Conservation (phyloP, 2,888 invertebrate genomes). For the Drosophila koepferae region DNA sequence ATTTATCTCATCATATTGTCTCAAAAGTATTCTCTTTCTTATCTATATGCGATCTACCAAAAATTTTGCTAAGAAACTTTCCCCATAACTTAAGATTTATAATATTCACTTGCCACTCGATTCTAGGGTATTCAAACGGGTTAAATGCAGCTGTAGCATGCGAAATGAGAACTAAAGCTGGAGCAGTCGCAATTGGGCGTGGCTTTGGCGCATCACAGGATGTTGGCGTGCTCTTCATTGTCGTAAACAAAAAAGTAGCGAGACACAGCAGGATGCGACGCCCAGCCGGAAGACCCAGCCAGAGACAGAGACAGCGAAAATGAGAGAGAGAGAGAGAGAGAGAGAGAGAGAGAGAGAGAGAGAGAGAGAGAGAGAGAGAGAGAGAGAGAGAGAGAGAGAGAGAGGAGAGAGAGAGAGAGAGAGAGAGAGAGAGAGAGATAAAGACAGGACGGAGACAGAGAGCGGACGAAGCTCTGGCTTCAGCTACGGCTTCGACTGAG, state of each 20-base stretch:
- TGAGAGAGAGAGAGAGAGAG: too few species aligned
- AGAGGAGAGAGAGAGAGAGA: constrained; percentile 2
- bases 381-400: constrained; percentile 24
- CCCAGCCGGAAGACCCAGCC: constrained; percentile 44
- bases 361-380: neutral
- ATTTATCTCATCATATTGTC: too few species aligned
- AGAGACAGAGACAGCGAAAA: constrained; percentile 21
- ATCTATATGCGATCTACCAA: too few species aligned
- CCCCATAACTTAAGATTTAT: too few species aligned
- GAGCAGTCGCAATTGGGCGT: constrained; percentile 7
- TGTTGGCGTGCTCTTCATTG: constrained; percentile 61
- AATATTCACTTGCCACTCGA: neutral
- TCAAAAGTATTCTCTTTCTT: too few species aligned
- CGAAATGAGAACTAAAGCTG: constrained; percentile 27
- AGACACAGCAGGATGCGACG: constrained; percentile 63
- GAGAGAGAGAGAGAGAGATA: constrained; percentile 2
- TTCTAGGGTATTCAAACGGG: constrained; percentile 59
- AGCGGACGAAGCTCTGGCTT: constrained; percentile 33
- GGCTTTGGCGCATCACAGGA: constrained; percentile 42
- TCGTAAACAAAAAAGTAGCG: constrained; percentile 73
- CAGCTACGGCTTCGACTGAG: constrained; percentile 31
- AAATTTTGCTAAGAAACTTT: too few species aligned
- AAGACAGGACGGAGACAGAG: constrained; percentile 31
- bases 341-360: too few species aligned
- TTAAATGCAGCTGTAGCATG: constrained; percentile 72